These are phyloP conservation scores for Spilarctia lutea DNA, from an alignment of 2,888 invertebrate species.

Conservation along the genomic window DNA sequence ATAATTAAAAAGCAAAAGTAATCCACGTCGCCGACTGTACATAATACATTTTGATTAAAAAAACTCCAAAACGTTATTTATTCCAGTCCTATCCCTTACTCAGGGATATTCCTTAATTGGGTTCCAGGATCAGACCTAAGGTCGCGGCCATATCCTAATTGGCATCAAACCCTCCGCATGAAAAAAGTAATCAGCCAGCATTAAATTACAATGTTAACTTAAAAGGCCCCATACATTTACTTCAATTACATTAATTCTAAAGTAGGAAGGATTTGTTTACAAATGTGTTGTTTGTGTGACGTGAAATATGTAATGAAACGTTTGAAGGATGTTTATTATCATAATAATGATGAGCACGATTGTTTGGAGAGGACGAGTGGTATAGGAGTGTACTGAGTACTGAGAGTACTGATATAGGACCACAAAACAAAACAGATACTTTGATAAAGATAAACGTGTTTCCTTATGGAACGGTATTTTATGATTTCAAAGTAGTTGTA, in stretches of 20 bases:
- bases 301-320: constrained; percentile 3
- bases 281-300: neutral
- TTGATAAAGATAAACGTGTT: neutral
- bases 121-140: constrained; percentile 13
- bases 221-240: constrained; percentile 8
- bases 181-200: constrained; percentile 14
- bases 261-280: constrained; percentile 10
- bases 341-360: neutral
- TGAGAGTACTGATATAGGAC: too few relatives aligned
- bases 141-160: constrained; percentile 12
- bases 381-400: neutral
- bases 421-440: neutral
- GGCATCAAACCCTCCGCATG: constrained; percentile 8
- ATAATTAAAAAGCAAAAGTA: neutral
- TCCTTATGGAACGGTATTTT: too few relatives aligned
- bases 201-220: constrained; percentile 8
- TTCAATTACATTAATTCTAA: constrained; percentile 1
- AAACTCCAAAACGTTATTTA: constrained; percentile 7
- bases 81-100: neutral
- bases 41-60: constrained; percentile 6
- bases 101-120: constrained; percentile 16
- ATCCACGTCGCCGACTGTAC: neutral
- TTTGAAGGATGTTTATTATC: constrained; percentile 5
- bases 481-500: too few relatives aligned
- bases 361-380: neutral